These are phyloP conservation scores for Cyrtonyx montezumae DNA, from an alignment of 2,113 vertebrate genomes.

Conservation along the genomic window DNA sequence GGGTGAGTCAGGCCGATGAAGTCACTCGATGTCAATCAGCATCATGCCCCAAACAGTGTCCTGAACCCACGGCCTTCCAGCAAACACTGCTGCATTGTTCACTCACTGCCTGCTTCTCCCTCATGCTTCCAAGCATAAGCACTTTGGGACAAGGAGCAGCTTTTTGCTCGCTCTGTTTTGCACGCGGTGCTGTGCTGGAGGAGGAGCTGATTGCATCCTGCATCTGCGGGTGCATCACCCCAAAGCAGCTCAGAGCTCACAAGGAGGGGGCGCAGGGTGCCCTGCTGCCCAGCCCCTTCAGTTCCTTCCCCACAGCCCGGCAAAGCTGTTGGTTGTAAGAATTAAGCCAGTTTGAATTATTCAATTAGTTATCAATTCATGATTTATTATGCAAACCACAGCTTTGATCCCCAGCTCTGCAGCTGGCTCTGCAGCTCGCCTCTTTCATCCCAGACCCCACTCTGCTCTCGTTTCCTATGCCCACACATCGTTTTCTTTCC, in stretches of 20 bases:
- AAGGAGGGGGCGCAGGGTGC: background rate
- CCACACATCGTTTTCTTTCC: background rate
- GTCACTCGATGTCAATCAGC: conserved; percentile 40
- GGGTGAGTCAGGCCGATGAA: conserved; percentile 12
- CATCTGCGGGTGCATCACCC: background rate
- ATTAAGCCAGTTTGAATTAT: background rate
- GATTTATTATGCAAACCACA: background rate
- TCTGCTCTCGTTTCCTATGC: background rate
- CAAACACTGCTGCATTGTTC: conserved; percentile 53
- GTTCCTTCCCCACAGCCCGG: background rate
- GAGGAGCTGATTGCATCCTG: background rate
- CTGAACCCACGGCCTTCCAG: conserved; percentile 17
- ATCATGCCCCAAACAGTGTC: background rate
- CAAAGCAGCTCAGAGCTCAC: background rate
- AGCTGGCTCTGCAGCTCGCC: background rate
- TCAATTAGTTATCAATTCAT: background rate
- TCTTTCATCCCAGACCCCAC: background rate
- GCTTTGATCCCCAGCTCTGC: background rate
- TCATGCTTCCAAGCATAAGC: background rate
- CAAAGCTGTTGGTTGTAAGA: background rate
- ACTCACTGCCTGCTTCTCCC: background rate
- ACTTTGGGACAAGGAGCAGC: conserved; percentile 36
- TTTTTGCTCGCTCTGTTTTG: background rate
- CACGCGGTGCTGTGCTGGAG: background rate
- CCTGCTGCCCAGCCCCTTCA: background rate